phyloP scores from a whole-genome alignment of 2,888 invertebrate genomes.

The Trilocha varians region DNA sequence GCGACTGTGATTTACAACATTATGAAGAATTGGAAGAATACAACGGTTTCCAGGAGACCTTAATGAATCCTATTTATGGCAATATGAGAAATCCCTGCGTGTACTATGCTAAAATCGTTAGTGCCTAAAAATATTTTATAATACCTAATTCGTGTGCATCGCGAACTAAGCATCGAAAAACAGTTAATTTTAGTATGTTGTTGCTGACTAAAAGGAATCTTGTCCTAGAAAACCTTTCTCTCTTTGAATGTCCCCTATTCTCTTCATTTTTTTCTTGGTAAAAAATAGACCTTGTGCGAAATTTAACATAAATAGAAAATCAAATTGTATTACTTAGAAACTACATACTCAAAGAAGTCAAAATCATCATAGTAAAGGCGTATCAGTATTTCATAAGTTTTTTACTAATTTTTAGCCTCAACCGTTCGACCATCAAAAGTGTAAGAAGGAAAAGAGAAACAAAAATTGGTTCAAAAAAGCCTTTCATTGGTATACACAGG shows the following conservation, averaged over 20 bases:
- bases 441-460: not conserved
- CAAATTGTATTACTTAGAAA: too few relatives aligned
- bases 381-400: conserved; percentile 1
- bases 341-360: too few relatives aligned
- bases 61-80: conserved; percentile 22
- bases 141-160: not conserved
- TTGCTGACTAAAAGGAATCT: too few relatives aligned
- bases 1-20: conserved; percentile 20
- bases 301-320: too few relatives aligned
- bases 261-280: too few relatives aligned
- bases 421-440: not conserved
- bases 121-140: conserved; percentile 10
- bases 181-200: too few relatives aligned
- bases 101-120: conserved; percentile 47
- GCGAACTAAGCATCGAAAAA: too few relatives aligned
- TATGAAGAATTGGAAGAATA: conserved; percentile 11
- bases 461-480: conserved; percentile 51
- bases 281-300: too few relatives aligned
- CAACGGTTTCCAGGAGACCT: conserved; percentile 6
- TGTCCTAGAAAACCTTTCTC: too few relatives aligned
- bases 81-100: conserved; percentile 38
- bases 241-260: too few relatives aligned
- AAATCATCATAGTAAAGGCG: too few relatives aligned
- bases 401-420: conserved; percentile 2
- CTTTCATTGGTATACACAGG: conserved; percentile 59